Conservation (phyloP, 2,888 invertebrate species). For the Strigamia crassipes region DNA sequence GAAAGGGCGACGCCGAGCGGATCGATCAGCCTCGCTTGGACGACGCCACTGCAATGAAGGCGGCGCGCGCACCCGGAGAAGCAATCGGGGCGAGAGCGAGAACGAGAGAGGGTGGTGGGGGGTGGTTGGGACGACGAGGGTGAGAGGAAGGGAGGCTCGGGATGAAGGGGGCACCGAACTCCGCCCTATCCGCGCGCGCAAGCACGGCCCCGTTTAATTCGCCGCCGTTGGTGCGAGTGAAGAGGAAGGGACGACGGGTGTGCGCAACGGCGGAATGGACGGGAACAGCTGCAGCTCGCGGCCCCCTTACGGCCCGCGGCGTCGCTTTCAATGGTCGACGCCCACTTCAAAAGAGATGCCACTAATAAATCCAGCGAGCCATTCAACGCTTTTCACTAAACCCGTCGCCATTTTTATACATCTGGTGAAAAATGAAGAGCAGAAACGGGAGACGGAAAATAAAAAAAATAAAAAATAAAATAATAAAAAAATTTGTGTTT, state of each 20-base stretch:
- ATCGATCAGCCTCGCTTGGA: constrained; percentile 6
- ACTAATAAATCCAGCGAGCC: constrained; percentile 21
- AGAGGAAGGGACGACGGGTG: neutral
- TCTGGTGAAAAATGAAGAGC: neutral
- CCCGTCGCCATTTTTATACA: neutral
- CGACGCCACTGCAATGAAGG: constrained; percentile 16
- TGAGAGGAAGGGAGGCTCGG: neutral
- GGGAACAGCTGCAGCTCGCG: constrained; percentile 16
- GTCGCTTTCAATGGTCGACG: constrained; percentile 21
- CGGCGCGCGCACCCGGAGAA: constrained; percentile 5
- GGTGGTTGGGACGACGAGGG: neutral
- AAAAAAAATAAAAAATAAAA: no score
- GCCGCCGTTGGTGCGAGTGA: neutral
- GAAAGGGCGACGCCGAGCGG: neutral
- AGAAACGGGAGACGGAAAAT: neutral
- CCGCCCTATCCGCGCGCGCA: constrained; percentile 12
- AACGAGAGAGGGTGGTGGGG: neutral
- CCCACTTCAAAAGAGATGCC: constrained; percentile 21
- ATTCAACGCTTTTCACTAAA: constrained; percentile 2
- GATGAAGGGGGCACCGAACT: constrained; percentile 26
- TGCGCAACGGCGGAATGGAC: neutral
- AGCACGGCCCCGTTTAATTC: constrained; percentile 16
- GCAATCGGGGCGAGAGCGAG: neutral
- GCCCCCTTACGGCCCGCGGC: constrained; percentile 8
- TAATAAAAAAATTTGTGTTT: no score